These are phyloP conservation scores for Aphelinus atriplicis DNA, from an alignment of 1,140 invertebrate genomes.

Conservation along the genomic window DNA sequence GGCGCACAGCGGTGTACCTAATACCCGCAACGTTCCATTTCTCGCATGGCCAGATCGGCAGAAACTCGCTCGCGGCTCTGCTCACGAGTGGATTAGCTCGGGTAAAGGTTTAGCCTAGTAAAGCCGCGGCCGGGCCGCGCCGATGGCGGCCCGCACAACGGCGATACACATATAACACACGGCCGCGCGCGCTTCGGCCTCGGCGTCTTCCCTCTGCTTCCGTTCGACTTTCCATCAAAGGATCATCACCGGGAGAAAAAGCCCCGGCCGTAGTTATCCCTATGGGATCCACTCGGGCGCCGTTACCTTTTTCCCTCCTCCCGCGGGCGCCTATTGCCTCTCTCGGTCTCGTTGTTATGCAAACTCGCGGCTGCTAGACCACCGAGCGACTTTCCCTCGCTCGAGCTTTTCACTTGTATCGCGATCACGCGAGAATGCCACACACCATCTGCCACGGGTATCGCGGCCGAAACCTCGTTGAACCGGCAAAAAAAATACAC, in stretches of 20 bases:
- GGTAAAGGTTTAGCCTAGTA: constrained; percentile 2
- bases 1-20: neutral
- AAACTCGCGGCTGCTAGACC: constrained; percentile 1
- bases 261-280: neutral
- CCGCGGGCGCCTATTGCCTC: neutral
- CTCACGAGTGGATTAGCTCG: constrained; percentile 18
- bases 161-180: neutral
- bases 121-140: neutral
- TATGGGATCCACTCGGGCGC: neutral
- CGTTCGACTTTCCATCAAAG: constrained; percentile 31
- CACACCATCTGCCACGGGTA: too few relatives aligned
- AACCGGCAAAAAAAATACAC: too few relatives aligned
- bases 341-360: constrained; percentile 6
- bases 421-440: too few relatives aligned
- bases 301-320: neutral
- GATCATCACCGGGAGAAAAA: neutral
- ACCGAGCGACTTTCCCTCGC: neutral
- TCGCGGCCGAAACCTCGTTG: too few relatives aligned
- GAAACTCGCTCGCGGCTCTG: neutral
- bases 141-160: neutral
- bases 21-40: constrained; percentile 8
- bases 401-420: too few relatives aligned
- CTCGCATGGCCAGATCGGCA: neutral
- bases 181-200: neutral
- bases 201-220: neutral